Base-by-base conservation (phyloP, 2,797 vertebrate genomes). In the Tympanoctomys barrerae region DNA sequence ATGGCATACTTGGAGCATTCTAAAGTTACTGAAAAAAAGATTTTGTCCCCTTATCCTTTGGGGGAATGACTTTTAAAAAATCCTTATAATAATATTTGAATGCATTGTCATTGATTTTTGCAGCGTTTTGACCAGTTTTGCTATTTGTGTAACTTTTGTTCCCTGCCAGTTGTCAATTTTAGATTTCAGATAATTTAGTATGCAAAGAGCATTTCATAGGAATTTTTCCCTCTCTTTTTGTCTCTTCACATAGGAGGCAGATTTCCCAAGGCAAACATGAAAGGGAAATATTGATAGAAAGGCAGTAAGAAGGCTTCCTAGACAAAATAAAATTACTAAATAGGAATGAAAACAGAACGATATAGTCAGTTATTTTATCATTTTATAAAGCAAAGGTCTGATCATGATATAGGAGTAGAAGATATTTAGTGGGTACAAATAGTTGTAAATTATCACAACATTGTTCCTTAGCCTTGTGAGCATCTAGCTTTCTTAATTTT, bases 181-280 rank as follows among this genome's bases (percentile, higher is more conserved):
- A 39, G 57, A 92, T 80, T 95, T 52, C 57, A 95, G 71, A 80
- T 96, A 90, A 87, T 94, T 93, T 96, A 36, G 46, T 59, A 24
- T 7, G 42, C 80, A 78, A 97, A 94, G 94, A 89, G 26, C 85
- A 70, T 61, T 90, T 93, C 75, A 33, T 10, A 22, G 39, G 61
- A 19, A 36, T 86, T 66, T 36, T 52, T 22, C 75, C 49, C 31
- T 49, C 12, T 46, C 36, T 94, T 87, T 96, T 75, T 94, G 84
- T 82, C 80, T 97, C 64, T 77, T 94, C 57, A 96, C 54, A 81
- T 3, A 28, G 66, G 68, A 86, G 54, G 89, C 86, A 90, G 73
- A 79, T 93, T 89, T 96, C 81, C 71, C 93, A 94, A 93, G 85
- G 94, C 94, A 36, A 66, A 82, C 84, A 61, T 57, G 7, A 92